Evolutionary conservation across 2,113 vertebrate species (phyloP), one percentile per base, ranked within the genome.

Genomic region (Oophaga pumilio): DNA sequence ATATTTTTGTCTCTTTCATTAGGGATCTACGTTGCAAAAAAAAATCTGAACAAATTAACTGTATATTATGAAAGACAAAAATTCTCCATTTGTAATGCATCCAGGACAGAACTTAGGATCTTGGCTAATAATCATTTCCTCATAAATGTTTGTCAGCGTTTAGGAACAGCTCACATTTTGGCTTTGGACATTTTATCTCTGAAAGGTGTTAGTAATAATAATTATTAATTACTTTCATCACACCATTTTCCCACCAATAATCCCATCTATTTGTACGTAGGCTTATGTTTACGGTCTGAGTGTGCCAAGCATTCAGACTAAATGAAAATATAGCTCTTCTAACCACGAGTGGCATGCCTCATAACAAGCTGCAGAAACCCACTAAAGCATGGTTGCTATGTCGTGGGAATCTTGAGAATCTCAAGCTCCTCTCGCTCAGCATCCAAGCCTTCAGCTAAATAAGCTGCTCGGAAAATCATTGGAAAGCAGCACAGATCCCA

Each of bases 331-430:
- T 95, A 97, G 95, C 94, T 95, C 95, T 90, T 91, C 89, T 90
- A 98, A 95, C 94, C 95, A 97, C 79, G 96, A 90, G 15, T 0
- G 97, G 98, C 96, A 99, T 99, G 94, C 90, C 92, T 93, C 94
- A 95, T 97, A 99, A 97, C 97, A 97, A 97, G 97, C 97, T 95
- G 96, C 93, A 96, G 96, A 96, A 96, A 95, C 95, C 94, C 95
- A 93, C 92, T 0, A 24, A 96, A 94, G 97, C 94, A 94, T 91
- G 93, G 94, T 96, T 94, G 97, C 96, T 96, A 98, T 97, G 97
- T 93, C 90, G 92, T 91, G 89, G 95, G 97, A 98, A 99, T 98
- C 95, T 94, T 82, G 96, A 94, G 97, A 97, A 99, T 99, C 95
- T 94, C 92, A 89, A 89, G 94, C 95, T 95, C 92, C 94, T 94